A percentile compares a stretch with the other conserved stretches of the same genome.
phyloP scores from a whole-genome alignment of 2,797 vertebrate species.

The Pantherophis alleghaniensis region DNA sequence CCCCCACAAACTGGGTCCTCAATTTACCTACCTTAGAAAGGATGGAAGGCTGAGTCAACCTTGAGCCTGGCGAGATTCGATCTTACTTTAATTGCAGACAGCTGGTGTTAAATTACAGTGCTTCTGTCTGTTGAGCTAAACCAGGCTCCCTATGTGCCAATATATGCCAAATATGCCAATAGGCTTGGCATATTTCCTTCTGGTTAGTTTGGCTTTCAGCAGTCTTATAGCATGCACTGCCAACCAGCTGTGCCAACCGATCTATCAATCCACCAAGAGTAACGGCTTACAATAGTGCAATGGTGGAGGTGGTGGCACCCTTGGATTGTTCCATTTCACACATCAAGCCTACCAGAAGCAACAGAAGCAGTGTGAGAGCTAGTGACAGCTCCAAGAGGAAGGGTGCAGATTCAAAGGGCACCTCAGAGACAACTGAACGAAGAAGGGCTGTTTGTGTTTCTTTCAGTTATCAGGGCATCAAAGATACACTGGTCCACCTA shows the following conservation, averaged over 20 bases:
- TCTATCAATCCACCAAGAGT: not conserved
- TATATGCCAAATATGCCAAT: too few relatives aligned
- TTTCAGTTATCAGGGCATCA: not conserved
- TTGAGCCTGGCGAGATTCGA: too few relatives aligned
- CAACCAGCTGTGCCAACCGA: not conserved
- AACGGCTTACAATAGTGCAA: not conserved
- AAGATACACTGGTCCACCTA: not conserved
- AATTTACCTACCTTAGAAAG: too few relatives aligned
- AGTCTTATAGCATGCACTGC: not conserved
- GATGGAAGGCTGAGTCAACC: too few relatives aligned
- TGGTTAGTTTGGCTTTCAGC: not conserved
- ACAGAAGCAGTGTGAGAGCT: not conserved
- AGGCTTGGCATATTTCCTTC: not conserved
- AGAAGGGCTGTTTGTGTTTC: not conserved
- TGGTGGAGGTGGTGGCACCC: not conserved
- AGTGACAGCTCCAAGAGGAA: not conserved
- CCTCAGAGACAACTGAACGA: not conserved
- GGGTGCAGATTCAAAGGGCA: not conserved
- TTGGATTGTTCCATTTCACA: not conserved
- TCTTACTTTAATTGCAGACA: too few relatives aligned
- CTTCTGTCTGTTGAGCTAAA: too few relatives aligned
- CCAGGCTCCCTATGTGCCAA: too few relatives aligned
- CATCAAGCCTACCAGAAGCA: not conserved
- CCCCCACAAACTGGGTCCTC: too few relatives aligned
- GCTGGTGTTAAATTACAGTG: too few relatives aligned